A percentile compares a stretch with the other conserved stretches of the same genome.
phyloP scores from a whole-genome alignment of 2,888 invertebrate genomes.

The Rotaria macrura region DNA sequence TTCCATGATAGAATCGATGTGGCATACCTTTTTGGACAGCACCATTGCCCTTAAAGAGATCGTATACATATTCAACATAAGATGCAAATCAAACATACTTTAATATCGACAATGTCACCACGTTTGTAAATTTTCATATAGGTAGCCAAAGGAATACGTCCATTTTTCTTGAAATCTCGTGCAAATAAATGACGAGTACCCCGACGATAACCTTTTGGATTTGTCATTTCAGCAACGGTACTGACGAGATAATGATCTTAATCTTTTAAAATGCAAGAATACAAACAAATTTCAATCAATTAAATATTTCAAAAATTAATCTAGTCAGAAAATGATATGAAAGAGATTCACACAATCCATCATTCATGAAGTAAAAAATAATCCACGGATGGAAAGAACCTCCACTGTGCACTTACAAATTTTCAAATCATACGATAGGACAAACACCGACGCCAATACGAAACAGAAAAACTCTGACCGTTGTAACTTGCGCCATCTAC shows the following conservation, averaged over 20 bases:
- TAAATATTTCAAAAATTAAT: neutral
- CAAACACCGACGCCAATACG: neutral
- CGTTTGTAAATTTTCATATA: slow-evolving; percentile 96
- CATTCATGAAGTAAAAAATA: neutral
- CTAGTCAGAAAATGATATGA: neutral
- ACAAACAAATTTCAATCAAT: too few species aligned
- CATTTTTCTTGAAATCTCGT: slow-evolving; percentile 83
- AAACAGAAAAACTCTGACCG: neutral
- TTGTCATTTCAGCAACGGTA: slow-evolving; percentile 68
- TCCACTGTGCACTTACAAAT: neutral
- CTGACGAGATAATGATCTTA: neutral
- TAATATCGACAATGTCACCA: slow-evolving; percentile 96
- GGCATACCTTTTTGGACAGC: slow-evolving; percentile 99
- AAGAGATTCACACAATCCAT: neutral
- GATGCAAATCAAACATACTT: slow-evolving; percentile 54
- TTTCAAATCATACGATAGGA: neutral
- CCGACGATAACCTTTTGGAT: slow-evolving; percentile 96
- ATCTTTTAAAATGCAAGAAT: neutral
- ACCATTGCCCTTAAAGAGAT: slow-evolving; percentile 68
- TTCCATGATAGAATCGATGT: slow-evolving; percentile 95
- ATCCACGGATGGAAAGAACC: neutral
- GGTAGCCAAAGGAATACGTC: slow-evolving; percentile 84
- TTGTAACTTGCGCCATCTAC: neutral
- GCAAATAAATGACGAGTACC: slow-evolving; percentile 97
- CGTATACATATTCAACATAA: neutral